Evolutionary conservation across 2,113 vertebrate genomes (phyloP).

Genomic region (Mungos mungo): DNA sequence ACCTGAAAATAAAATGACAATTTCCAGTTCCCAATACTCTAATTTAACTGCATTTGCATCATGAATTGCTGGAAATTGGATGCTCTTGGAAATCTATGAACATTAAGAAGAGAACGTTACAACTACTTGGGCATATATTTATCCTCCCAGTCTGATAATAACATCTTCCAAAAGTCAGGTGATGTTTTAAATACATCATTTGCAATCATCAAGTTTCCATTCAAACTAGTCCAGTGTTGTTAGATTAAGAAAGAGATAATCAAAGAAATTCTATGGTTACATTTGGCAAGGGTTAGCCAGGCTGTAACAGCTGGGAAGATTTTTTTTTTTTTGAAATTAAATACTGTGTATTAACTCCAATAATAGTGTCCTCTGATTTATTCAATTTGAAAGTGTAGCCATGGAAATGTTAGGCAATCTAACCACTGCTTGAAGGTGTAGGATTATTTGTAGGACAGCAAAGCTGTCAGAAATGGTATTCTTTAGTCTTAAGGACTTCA

Average conservation of each 20-base stretch:
- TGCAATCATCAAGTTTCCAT: neutral
- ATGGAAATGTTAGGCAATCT: neutral
- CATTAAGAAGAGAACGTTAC: neutral
- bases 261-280: neutral
- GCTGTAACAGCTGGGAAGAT: neutral
- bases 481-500: neutral
- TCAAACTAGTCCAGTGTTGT: neutral
- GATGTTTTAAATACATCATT: neutral
- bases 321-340: conserved; percentile 35
- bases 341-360: neutral
- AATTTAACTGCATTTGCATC: neutral
- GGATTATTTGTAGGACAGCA: neutral
- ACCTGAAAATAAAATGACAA: conserved; percentile 39
- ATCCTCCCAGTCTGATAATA: neutral
- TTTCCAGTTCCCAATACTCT: neutral
- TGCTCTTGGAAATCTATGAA: conserved; percentile 18
- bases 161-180: conserved; percentile 23
- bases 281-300: neutral
- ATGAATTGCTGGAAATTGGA: neutral
- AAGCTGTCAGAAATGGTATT: neutral
- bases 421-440: neutral
- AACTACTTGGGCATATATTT: conserved; percentile 36
- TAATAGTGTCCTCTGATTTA: neutral
- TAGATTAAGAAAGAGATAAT: neutral
- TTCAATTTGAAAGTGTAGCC: neutral